These are phyloP conservation scores for Monoplex corrugatus DNA, from an alignment of 2,888 invertebrate genomes.

Conservation along the genomic window DNA sequence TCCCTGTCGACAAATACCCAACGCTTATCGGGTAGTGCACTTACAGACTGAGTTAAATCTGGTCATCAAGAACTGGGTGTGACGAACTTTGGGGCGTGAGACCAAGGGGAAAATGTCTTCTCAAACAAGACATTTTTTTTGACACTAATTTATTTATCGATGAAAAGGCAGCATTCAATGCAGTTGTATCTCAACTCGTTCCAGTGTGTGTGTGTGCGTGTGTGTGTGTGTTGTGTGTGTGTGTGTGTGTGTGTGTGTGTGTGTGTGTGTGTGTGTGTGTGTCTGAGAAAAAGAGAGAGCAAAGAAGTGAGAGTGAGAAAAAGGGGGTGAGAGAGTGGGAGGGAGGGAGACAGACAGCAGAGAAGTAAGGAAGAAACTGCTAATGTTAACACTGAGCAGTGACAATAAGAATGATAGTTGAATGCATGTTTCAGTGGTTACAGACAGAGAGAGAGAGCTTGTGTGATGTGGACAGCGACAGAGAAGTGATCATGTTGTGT, in stretches of 20 bases:
- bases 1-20: background rate
- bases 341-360: background rate
- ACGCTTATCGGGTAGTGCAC: background rate
- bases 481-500: too few species aligned
- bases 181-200: conserved; percentile 42
- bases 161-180: conserved; percentile 46
- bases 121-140: conserved; percentile 16
- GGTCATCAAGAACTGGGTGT: background rate
- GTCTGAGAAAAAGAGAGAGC: background rate
- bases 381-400: background rate
- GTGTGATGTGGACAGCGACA: background rate
- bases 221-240: background rate
- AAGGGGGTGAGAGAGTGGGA: background rate
- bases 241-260: background rate
- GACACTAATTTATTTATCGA: conserved; percentile 25
- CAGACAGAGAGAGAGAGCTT: background rate
- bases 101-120: background rate
- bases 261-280: background rate
- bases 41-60: background rate
- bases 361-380: background rate
- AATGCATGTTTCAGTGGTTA: background rate
- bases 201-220: conserved; percentile 19
- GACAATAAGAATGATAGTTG: too few species aligned
- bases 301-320: background rate
- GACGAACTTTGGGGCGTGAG: background rate